A percentile compares a stretch with the other conserved stretches of the same genome.
phyloP scores from a whole-genome alignment of 2,888 invertebrate genomes.

The Exocentrus adspersus region DNA sequence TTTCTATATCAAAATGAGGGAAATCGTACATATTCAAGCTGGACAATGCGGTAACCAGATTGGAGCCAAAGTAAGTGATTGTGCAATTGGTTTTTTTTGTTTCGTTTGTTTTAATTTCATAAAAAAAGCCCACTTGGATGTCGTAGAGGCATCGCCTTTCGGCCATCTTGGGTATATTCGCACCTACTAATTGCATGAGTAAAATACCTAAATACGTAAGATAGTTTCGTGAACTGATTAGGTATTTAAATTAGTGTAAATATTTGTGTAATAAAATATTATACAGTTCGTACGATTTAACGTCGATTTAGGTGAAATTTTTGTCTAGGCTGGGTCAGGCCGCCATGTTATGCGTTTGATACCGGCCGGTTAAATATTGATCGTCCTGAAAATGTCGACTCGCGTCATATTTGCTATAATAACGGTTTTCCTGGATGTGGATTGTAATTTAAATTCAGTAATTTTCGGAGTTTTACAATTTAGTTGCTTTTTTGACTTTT shows the following conservation, averaged over 20 bases:
- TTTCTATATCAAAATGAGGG: constrained; percentile 75
- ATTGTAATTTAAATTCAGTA: neutral
- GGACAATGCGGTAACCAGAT: constrained; percentile 84
- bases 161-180: constrained; percentile 31
- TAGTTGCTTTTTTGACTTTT: no score
- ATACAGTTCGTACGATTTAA: no score
- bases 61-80: constrained; percentile 83
- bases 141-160: constrained; percentile 10
- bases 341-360: constrained; percentile 10
- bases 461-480: neutral
- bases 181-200: no score
- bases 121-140: constrained; percentile 7
- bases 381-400: constrained; percentile 49
- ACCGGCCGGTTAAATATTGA: constrained; percentile 46
- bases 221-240: no score
- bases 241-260: no score
- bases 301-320: no score
- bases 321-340: no score
- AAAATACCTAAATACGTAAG: no score
- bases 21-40: constrained; percentile 92
- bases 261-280: no score
- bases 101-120: constrained; percentile 8
- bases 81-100: constrained; percentile 26
- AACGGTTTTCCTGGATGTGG: constrained; percentile 40
- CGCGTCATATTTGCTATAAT: constrained; percentile 18